Base-by-base conservation (phyloP, 2,888 invertebrate species). In the Noctua comes region DNA sequence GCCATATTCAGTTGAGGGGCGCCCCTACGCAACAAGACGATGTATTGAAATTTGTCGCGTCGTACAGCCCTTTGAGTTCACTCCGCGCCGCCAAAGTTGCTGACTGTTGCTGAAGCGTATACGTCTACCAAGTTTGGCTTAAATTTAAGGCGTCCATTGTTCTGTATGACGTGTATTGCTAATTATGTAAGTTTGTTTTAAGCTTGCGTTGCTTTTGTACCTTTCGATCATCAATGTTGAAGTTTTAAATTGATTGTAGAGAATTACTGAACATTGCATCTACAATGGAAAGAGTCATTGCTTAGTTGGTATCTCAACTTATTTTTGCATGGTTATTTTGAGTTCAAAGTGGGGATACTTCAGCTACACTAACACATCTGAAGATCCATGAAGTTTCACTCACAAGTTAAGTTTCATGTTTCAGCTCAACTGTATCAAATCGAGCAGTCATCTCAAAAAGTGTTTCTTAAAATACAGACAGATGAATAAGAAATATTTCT, bases 21-120 rank as follows among this genome's bases (percentile, higher is more conserved):
- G 88, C 89, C 93, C 93, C 93, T 90, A 87, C 87, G 86, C 87
- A 88, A 88, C 85, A 88, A 88, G 90, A 91, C 91, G 93, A 93
- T 46, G 93, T 94, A 95, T 95, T 95, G 95, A 96, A 95, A 95
- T 95, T 96, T 96, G 95, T 96, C 94, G 89, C 86, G 92, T 91
- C 90, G 90, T 88, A 84, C 80, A 89, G 90, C 89, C 85, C 84
- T 89, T 88, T 87, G 85, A 88, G 87, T 90, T 91, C 88, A 88
- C 85, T 88, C 86, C 88, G 82, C 81, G 76, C 75, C 85, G 86
- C 84, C 82, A 89, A 91, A 93, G 89, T 91, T 92, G 92, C 91
- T 92, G 92, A 93, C 91, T 92, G 80, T 85, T 68, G 78, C 73
- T 83, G 71, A 76, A 84, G 77, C 72, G 80, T 79, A 87, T 83